A percentile compares a stretch with the other conserved stretches of the same genome.
Evolutionary conservation across 2,888 invertebrate genomes (phyloP).

Genomic region (Deilephila elpenor): DNA sequence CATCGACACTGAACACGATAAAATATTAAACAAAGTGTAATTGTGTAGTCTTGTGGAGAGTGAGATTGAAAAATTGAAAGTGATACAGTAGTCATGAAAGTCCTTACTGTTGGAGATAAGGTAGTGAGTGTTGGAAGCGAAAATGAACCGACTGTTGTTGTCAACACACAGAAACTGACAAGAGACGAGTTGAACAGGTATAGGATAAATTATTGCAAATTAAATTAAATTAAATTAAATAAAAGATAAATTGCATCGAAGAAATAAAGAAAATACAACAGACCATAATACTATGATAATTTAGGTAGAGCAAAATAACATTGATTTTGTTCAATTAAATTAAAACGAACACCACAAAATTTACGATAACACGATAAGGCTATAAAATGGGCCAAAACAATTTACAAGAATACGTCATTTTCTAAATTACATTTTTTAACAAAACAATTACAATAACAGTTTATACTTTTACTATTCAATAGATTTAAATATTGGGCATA

Average conservation of each 20-base stretch:
- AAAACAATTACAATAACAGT: too few species aligned
- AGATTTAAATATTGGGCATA: too few species aligned
- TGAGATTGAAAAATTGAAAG: slow-evolving; percentile 32
- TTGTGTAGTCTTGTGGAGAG: slow-evolving; percentile 37
- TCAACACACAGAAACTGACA: slow-evolving; percentile 59
- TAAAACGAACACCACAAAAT: too few species aligned
- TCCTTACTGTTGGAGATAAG: slow-evolving; percentile 70
- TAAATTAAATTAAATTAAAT: too few species aligned
- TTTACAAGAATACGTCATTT: too few species aligned
- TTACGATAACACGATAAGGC: too few species aligned
- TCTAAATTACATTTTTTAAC: too few species aligned
- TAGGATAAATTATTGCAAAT: neutral
- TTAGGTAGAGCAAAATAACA: too few species aligned
- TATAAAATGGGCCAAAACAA: too few species aligned
- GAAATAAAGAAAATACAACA: neutral
- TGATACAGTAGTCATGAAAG: slow-evolving; percentile 67
- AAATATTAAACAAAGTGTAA: slow-evolving; percentile 29
- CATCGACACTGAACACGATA: slow-evolving; percentile 68
- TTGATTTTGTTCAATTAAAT: too few species aligned
- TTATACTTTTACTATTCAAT: too few species aligned
- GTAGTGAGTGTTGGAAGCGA: slow-evolving; percentile 69
- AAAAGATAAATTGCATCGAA: neutral
- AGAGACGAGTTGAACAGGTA: slow-evolving; percentile 80
- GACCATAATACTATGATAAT: too few species aligned
- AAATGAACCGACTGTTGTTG: slow-evolving; percentile 70